phyloP scores from a whole-genome alignment of 2,113 vertebrate species.

The Fregetta grallaria region DNA sequence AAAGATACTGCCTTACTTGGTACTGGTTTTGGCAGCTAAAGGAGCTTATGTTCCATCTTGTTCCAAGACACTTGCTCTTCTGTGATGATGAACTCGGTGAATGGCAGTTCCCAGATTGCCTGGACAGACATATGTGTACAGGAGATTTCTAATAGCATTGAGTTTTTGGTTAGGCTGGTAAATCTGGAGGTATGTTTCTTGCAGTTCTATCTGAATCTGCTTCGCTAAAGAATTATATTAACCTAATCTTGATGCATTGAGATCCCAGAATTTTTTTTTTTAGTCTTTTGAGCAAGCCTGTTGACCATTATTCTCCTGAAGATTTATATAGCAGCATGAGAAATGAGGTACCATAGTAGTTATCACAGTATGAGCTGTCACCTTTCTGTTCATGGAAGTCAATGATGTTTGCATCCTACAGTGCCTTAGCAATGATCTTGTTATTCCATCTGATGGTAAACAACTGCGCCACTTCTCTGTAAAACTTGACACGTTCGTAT shows the following conservation, averaged over 20 bases:
- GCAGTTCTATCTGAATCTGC: neutral
- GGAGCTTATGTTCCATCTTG: neutral
- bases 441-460: conserved; percentile 19
- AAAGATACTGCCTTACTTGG: neutral
- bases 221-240: neutral
- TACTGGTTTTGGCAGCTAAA: neutral
- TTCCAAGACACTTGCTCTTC: neutral
- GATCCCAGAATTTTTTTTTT: neutral
- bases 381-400: neutral
- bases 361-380: conserved; percentile 26
- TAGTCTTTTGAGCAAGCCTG: neutral
- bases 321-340: neutral
- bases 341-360: neutral
- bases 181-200: neutral
- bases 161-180: neutral
- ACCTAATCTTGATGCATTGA: neutral
- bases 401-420: conserved; percentile 3
- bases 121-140: neutral
- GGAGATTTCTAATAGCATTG: neutral
- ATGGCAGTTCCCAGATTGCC: neutral
- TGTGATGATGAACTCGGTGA: neutral
- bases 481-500: rapidly evolving
- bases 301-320: neutral
- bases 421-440: neutral
- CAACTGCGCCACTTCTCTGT: neutral